Evolutionary conservation across 2,113 vertebrate genomes (phyloP).

Genomic region (Neomonachus schauinslandi): DNA sequence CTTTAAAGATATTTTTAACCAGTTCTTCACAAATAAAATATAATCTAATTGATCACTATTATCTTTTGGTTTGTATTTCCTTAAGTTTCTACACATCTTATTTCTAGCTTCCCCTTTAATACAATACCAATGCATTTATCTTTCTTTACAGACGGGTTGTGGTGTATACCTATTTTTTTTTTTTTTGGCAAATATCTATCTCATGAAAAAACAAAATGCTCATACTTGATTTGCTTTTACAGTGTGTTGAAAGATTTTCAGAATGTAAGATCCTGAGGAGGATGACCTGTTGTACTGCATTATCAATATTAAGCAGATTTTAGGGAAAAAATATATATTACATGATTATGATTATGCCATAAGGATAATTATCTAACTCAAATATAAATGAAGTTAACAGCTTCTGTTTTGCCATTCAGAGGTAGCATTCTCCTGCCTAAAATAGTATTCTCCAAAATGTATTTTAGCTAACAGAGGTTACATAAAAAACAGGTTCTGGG

Average conservation of each 20-base stretch:
- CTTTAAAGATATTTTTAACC: background rate
- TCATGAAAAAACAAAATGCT: background rate
- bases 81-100: background rate
- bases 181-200: background rate
- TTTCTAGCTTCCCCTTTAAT: background rate
- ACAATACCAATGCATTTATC: background rate
- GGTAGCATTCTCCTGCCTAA: background rate
- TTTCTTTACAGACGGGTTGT: background rate
- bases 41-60: background rate
- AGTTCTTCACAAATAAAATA: background rate
- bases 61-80: background rate
- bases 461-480: background rate
- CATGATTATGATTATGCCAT: background rate
- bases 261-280: background rate
- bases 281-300: background rate
- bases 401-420: background rate
- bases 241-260: background rate
- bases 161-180: background rate
- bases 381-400: slow-evolving; percentile 21
- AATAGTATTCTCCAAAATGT: background rate
- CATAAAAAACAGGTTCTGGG: background rate
- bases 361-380: background rate
- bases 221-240: background rate
- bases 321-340: background rate
- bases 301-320: background rate